These are phyloP conservation scores for Psittacara wagleri DNA, from an alignment of 2,113 vertebrate genomes.

Conservation along the genomic window DNA sequence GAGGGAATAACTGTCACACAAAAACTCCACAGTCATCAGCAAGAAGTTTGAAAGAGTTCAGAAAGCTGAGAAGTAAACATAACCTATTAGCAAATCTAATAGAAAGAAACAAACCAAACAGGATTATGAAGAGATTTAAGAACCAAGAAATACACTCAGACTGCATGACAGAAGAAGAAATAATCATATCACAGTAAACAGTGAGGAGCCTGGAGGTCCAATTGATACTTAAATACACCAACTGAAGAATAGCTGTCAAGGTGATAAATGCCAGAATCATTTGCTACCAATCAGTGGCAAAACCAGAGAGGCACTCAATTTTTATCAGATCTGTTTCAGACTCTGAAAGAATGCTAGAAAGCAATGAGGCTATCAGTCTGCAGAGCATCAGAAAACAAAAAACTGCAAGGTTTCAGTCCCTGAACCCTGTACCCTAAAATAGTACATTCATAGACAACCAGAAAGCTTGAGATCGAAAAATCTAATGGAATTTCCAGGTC, in stretches of 20 bases:
- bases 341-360: not conserved
- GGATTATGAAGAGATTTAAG: not conserved
- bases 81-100: not conserved
- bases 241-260: not conserved
- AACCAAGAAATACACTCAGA: not conserved
- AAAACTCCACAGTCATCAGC: not conserved
- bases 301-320: not conserved
- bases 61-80: not conserved
- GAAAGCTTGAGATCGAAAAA: not conserved
- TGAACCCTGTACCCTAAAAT: not conserved
- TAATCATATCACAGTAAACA: not conserved
- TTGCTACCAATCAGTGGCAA: not conserved
- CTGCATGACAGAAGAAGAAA: not conserved
- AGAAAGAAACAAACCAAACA: not conserved
- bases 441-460: not conserved
- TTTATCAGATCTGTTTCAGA: not conserved
- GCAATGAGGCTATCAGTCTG: not conserved
- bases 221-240: not conserved
- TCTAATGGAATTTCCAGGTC: not conserved
- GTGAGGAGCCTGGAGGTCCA: not conserved
- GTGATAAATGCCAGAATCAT: not conserved
- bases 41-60: not conserved
- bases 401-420: not conserved
- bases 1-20: not conserved
- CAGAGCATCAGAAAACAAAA: not conserved